Conservation (phyloP, 2,113 vertebrate species). For the Mesembrinibis cayennensis region DNA sequence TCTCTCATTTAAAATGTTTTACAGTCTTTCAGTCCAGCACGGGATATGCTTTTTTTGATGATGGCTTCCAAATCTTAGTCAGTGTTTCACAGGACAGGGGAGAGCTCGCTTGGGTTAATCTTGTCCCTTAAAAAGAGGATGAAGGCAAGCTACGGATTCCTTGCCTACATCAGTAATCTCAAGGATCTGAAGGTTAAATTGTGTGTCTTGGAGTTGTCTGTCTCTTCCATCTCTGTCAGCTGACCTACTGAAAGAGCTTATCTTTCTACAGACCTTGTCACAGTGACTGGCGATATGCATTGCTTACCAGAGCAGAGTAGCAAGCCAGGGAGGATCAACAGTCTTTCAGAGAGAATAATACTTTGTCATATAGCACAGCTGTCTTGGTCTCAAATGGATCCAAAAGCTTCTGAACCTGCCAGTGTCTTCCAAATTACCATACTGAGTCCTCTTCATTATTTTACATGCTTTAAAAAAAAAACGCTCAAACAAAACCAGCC, state of each 20-base stretch:
- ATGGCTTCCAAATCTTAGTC: background rate
- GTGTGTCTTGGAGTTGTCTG: background rate
- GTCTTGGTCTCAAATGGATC: background rate
- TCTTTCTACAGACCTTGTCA: background rate
- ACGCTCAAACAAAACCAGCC: background rate
- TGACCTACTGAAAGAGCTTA: background rate
- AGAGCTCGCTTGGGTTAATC: background rate
- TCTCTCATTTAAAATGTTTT: background rate
- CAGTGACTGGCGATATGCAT: background rate
- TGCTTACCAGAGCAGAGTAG: background rate
- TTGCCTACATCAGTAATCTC: background rate
- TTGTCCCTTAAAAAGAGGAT: background rate
- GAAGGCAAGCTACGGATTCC: background rate
- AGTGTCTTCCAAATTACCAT: background rate
- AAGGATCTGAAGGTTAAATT: background rate
- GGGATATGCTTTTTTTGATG: background rate
- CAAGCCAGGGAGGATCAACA: background rate
- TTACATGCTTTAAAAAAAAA: background rate
- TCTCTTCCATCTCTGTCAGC: background rate
- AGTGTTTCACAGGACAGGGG: background rate
- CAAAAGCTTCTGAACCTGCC: background rate
- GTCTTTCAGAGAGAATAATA: background rate
- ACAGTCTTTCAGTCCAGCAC: background rate
- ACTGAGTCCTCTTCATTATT: background rate
- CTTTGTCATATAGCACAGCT: background rate